These are phyloP conservation scores for Smittia sp. DNA, from an alignment of 2,888 invertebrate species.

Conservation along the genomic window DNA sequence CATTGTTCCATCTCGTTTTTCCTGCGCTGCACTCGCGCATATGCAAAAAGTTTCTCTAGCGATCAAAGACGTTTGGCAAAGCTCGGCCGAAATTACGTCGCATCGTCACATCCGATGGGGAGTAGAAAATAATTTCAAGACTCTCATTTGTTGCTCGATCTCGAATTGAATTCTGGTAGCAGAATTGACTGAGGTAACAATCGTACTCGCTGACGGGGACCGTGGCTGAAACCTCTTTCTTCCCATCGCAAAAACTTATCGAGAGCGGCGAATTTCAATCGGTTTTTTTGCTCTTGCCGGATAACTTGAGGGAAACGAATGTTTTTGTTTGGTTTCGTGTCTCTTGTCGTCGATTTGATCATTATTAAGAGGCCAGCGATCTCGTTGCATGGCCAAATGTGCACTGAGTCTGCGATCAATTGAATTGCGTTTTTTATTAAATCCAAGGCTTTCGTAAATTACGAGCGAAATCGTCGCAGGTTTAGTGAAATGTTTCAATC, in stretches of 20 bases:
- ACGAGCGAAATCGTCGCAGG: not conserved
- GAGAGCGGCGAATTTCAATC: slow-evolving; percentile 18
- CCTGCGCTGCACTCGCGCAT: no score
- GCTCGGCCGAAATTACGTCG: not conserved
- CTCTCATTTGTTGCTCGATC: not conserved
- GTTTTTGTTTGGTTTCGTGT: slow-evolving; percentile 14
- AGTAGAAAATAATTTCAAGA: slow-evolving; percentile 3
- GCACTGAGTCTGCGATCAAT: not conserved
- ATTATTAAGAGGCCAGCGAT: slow-evolving; percentile 33
- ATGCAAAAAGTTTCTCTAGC: not conserved
- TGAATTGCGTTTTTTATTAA: not conserved
- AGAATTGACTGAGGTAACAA: slow-evolving; percentile 38
- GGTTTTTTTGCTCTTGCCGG: not conserved
- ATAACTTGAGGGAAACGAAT: slow-evolving; percentile 7
- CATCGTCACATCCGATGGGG: not conserved
- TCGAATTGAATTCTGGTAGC: slow-evolving; percentile 35
- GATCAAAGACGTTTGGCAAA: not conserved
- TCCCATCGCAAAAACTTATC: not conserved
- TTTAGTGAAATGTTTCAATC: not conserved
- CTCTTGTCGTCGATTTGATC: slow-evolving; percentile 13
- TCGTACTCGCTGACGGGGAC: slow-evolving; percentile 13
- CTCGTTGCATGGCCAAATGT: not conserved
- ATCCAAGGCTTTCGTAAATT: not conserved
- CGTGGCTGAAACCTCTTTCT: not conserved
- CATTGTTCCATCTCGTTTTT: not conserved